Conservation (phyloP, 2,113 vertebrate genomes). For the Pongo abelii region DNA sequence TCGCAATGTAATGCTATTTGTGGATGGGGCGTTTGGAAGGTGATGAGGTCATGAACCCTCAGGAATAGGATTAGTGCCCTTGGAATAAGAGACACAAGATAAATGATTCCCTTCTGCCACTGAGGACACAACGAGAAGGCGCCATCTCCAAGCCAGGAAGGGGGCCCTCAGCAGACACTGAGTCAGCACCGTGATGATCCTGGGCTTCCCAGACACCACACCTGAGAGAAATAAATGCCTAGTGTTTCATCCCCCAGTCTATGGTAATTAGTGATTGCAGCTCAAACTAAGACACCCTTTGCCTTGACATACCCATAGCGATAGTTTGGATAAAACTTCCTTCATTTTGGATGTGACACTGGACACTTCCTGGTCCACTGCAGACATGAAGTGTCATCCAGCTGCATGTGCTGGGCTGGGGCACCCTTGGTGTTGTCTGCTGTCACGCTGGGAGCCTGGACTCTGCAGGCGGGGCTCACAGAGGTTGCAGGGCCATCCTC, state of each 20-base stretch:
- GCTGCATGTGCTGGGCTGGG: accelerated
- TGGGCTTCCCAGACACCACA: neutral
- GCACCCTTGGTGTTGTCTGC: neutral
- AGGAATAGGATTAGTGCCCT: neutral
- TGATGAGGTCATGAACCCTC: neutral
- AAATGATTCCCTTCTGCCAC: neutral
- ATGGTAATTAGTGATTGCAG: neutral
- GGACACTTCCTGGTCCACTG: neutral
- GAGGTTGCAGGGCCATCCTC: accelerated
- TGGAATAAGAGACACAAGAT: neutral
- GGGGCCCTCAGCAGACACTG: neutral
- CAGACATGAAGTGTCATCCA: accelerated
- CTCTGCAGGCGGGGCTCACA: accelerated
- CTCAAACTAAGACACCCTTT: neutral
- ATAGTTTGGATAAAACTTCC: neutral
- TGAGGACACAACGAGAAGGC: neutral
- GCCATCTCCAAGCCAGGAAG: neutral
- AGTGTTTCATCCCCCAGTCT: neutral
- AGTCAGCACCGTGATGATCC: neutral
- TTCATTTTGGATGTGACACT: accelerated
- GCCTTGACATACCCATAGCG: accelerated
- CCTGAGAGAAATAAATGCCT: neutral
- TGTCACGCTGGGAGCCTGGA: too few relatives aligned
- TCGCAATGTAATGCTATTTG: neutral
- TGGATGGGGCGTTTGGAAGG: neutral